Percentiles rank a stretch among this genome's conserved stretches.
Evolutionary conservation across 2,888 invertebrate species (phyloP).

Genomic region (Agriotes lineatus): DNA sequence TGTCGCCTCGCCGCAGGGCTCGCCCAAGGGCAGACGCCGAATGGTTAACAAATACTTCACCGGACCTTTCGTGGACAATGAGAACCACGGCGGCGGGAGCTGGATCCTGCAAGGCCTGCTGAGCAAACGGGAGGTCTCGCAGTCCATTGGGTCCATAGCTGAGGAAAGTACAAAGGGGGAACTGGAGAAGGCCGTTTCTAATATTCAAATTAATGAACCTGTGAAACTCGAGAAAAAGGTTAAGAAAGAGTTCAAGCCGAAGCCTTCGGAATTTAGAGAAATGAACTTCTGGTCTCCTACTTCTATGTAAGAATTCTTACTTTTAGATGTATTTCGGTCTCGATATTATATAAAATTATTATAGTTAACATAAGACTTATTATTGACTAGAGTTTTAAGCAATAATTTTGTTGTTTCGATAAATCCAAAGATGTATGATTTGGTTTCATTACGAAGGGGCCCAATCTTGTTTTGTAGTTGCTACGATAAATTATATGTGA

Average conservation of each 20-base stretch:
- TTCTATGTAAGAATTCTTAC: conserved; percentile 73
- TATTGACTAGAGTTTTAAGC: background rate
- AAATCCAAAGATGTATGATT: too few relatives aligned
- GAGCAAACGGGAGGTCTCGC: conserved; percentile 72
- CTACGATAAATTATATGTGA: too few relatives aligned
- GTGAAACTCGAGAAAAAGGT: conserved; percentile 52
- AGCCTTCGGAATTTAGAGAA: conserved; percentile 81
- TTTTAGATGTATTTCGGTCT: background rate
- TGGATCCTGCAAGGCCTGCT: conserved; percentile 76
- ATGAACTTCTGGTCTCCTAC: conserved; percentile 91
- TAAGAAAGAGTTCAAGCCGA: conserved; percentile 66
- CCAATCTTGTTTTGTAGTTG: too few relatives aligned
- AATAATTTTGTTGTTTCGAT: too few relatives aligned
- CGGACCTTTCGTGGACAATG: conserved; percentile 65
- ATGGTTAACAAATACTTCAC: conserved; percentile 73
- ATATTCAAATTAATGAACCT: conserved; percentile 59
- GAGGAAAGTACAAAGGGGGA: conserved; percentile 68
- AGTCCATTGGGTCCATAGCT: conserved; percentile 70
- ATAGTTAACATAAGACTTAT: background rate
- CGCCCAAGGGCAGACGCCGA: conserved; percentile 70
- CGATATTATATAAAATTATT: background rate
- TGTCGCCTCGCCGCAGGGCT: conserved; percentile 72
- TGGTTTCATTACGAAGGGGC: too few relatives aligned
- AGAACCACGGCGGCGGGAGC: conserved; percentile 67
- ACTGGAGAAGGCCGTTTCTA: conserved; percentile 47